These are phyloP conservation scores for Lepas anatifera DNA, from an alignment of 2,888 invertebrate species.

Conservation along the genomic window DNA sequence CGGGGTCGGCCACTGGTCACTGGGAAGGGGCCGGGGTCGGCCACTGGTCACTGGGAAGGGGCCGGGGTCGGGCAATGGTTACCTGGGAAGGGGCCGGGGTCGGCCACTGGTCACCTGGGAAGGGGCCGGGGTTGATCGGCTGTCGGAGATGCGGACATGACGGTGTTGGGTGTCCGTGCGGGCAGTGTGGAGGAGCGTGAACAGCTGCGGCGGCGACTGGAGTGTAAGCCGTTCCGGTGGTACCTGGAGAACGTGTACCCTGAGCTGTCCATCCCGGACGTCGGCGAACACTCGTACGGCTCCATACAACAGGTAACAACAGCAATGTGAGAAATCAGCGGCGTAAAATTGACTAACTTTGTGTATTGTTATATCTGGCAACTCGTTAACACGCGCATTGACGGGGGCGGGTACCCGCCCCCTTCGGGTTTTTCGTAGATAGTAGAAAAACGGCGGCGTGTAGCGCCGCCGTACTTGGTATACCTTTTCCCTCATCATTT, in stretches of 20 bases:
- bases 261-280: conserved; percentile 37
- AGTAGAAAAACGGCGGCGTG: neutral
- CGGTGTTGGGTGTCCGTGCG: no score
- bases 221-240: conserved; percentile 41
- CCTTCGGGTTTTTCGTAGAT: neutral
- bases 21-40: no score
- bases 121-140: no score
- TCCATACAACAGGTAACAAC: conserved; percentile 31
- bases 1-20: no score
- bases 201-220: conserved; percentile 47
- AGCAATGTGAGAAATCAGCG: no score
- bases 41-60: no score
- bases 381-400: neutral
- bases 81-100: no score
- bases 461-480: neutral
- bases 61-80: no score
- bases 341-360: no score
- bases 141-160: no score
- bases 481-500: neutral
- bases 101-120: no score
- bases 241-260: conserved; percentile 42
- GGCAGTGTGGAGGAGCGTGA: conserved; percentile 71
- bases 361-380: no score
- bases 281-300: conserved; percentile 51
- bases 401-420: neutral